Evolutionary conservation across 2,888 invertebrate species (phyloP), one percentile per base, ranked within the genome.

Genomic region (Nomada goodeniana): DNA sequence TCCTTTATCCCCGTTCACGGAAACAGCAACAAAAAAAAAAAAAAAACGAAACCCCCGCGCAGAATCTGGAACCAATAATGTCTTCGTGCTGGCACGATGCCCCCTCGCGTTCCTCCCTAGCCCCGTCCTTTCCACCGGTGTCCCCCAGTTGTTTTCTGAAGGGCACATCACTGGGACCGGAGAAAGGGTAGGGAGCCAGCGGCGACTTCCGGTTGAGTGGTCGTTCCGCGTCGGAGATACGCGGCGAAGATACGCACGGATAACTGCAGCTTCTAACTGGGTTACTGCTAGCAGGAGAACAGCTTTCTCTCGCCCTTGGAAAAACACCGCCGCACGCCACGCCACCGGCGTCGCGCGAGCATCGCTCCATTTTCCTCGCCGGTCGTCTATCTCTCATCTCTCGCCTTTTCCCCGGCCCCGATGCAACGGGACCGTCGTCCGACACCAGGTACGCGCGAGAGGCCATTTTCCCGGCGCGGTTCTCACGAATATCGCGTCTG

Each of bases 221-320:
- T 67, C 81, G 77, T 63, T 59, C 76, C 76, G 69, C 59, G 26
- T 63, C 57, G n/a, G 44, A 81, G 73, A 79, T 73, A 76, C 75
- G 68, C 70, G 80, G 59, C 26, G 64, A 82, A 84, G 80, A 84
- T 82, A 78, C 76, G 75, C 71, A 73, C 77, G 73, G 76, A 80
- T 82, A 85, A 85, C 79, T 64, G 79, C 59, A 60, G 57, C 70
- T 71, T 76, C 82, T 84, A 90, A 90, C 86, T 90, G 81, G 90
- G 90, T 90, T 90, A 90, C 79, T 70, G 65, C 65, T 80, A 44
- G 76, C 80, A 78, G 69, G 73, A 69, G 73, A 76, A 69, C 83
- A 74, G 82, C 86, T 89, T 89, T 89, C 88, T 88, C 85, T 79
- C 87, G 88, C 86, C 89, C 89, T 90, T 89, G 87, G 85, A 85